Conservation (phyloP, 1,140 invertebrate genomes). For the Cotesia glomerata region DNA sequence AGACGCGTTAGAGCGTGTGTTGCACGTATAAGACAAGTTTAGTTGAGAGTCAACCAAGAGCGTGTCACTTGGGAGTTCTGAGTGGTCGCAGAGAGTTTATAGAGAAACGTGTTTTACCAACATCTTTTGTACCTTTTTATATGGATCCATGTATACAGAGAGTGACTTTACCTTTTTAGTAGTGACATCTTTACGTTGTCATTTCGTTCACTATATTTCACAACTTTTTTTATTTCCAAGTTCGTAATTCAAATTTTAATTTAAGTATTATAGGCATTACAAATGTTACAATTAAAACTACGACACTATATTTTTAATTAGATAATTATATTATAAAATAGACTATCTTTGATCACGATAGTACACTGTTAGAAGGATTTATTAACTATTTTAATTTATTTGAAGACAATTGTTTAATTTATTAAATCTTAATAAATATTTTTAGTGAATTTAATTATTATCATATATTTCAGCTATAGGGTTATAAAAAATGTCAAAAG, state of each 20-base stretch:
- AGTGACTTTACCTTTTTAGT: neutral
- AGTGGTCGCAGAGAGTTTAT: constrained; percentile 4
- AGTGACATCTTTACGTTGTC: neutral
- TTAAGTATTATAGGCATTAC: no score
- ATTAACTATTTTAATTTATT: no score
- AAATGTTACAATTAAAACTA: no score
- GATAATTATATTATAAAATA: no score
- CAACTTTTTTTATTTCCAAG: neutral
- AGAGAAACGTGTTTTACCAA: neutral
- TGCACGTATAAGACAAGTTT: neutral
- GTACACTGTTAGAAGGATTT: no score
- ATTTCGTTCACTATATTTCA: neutral
- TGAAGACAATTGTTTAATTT: no score
- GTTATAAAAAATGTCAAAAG: no score
- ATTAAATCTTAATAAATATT: no score
- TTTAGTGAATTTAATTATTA: no score
- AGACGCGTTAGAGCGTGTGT: neutral
- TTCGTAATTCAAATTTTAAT: neutral
- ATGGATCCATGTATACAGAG: neutral
- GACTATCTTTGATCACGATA: no score
- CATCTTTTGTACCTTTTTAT: neutral
- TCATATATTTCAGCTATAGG: no score
- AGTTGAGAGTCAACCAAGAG: neutral
- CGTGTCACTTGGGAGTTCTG: neutral
- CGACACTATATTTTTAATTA: no score